These are phyloP conservation scores for Lamprologus ornatipinnis DNA, from an alignment of 2,113 vertebrate species.

Conservation along the genomic window DNA sequence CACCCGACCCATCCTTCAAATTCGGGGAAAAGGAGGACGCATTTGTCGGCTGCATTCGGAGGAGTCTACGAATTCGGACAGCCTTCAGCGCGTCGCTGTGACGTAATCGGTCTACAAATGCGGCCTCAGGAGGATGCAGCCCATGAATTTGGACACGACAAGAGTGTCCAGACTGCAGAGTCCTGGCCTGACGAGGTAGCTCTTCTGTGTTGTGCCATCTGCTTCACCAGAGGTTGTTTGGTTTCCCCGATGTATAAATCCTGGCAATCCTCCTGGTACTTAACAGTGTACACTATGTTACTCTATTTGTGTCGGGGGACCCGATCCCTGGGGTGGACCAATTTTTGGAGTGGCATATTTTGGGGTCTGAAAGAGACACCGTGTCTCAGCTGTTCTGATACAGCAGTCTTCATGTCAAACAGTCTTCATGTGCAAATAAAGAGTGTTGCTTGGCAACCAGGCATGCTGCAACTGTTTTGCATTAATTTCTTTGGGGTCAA, in stretches of 20 bases:
- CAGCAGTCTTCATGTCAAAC: not conserved
- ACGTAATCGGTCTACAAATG: too few species aligned
- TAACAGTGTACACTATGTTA: not conserved
- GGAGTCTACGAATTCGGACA: rapidly evolving
- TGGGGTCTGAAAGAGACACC: not conserved
- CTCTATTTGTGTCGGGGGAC: not conserved
- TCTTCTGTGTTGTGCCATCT: not conserved
- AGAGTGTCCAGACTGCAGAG: not conserved
- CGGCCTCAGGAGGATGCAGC: too few species aligned
- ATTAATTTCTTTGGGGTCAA: not conserved
- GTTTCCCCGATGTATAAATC: not conserved
- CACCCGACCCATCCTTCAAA: too few species aligned
- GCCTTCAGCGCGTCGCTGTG: too few species aligned
- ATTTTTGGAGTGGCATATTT: not conserved
- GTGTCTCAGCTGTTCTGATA: not conserved
- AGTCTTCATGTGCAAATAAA: not conserved
- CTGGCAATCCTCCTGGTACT: not conserved
- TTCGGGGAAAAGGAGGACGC: too few species aligned
- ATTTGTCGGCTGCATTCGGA: too few species aligned
- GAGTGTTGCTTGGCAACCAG: not conserved
- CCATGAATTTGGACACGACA: too few species aligned
- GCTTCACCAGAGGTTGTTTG: not conserved
- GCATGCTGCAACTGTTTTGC: not conserved
- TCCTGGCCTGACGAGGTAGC: not conserved
- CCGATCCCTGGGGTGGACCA: not conserved